phyloP scores from a whole-genome alignment of 2,888 invertebrate species.

The Amphipoea oculea region DNA sequence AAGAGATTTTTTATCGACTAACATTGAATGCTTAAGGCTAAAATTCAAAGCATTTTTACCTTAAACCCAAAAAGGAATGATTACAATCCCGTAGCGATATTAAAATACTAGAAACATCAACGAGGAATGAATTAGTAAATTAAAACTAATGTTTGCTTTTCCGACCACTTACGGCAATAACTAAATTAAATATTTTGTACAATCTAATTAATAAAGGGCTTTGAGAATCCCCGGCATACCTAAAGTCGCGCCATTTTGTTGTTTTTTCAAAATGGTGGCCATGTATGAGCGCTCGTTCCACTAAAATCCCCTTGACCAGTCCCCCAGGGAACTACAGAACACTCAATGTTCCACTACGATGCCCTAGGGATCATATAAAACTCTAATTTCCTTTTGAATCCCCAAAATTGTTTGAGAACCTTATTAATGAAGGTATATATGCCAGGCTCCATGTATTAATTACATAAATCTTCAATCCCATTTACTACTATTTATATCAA shows the following conservation, averaged over 20 bases:
- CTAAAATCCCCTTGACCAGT: too few relatives aligned
- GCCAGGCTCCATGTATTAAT: too few relatives aligned
- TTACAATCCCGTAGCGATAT: neutral
- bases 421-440: too few relatives aligned
- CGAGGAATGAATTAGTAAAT: neutral
- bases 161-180: too few relatives aligned
- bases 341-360: too few relatives aligned
- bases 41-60: conserved; percentile 24
- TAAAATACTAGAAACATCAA: conserved; percentile 4
- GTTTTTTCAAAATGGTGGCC: neutral
- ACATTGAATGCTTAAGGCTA: conserved; percentile 8
- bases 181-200: neutral
- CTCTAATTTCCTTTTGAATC: too few relatives aligned
- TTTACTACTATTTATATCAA: neutral
- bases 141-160: neutral
- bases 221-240: too few relatives aligned
- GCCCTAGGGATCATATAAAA: too few relatives aligned
- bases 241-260: neutral
- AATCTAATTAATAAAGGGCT: neutral
- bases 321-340: too few relatives aligned
- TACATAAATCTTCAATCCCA: neutral
- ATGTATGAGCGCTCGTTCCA: neutral
- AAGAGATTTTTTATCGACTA: conserved; percentile 20
- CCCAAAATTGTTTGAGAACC: too few relatives aligned
- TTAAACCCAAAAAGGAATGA: neutral